Evolutionary conservation across 1,140 invertebrate genomes (phyloP), one percentile per base, ranked within the genome.

Genomic region (Nasonia longicornis): DNA sequence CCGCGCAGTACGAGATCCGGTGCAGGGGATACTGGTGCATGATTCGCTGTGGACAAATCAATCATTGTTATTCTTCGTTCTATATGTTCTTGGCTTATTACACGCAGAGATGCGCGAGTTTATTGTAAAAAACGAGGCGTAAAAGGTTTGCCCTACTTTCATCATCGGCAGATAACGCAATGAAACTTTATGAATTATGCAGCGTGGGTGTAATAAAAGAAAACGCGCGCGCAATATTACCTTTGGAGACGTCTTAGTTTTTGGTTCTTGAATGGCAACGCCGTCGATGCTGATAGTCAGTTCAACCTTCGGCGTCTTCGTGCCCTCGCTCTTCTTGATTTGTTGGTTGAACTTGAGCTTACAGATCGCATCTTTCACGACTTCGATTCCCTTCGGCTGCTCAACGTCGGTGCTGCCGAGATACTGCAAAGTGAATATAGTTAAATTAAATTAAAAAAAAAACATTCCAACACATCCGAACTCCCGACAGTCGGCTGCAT

Each of bases 1-100:
- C 98, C 8, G 98, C 98, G 92, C 98, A 99, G 90, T 99, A 99
- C 0, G 97, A 98, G 90, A 99, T 99, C 89, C 97, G 94, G 89
- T 99, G 97, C n/a, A 99, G 90, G 0, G 98, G 97, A 90, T 98
- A 99, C 89, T 98, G 97, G 90, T 98, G 96, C 87, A 97, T 92
- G 71, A 98, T 97, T 87, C 92, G 91, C 93, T 94, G 89, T 16
- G 20, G 2, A 42, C 7, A 35, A 35, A 35, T 35, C 4, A 0
- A 3, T 3, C 3, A 81, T 70, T 29, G 31, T n/a, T 12, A 26
- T 64, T 52, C 7, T 70, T 76, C 20, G 48, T 81, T 72, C 35
- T 66, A 85, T 45, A 48, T 12, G 14, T 48, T 48, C 12, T 14
- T 48, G 16, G 76, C 70, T 52, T 82, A 0, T 26, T 26, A 26